Evolutionary conservation across 2,797 vertebrate species (phyloP), one percentile per base, ranked within the genome.

Genomic region (Ctenosaura bakeri): DNA sequence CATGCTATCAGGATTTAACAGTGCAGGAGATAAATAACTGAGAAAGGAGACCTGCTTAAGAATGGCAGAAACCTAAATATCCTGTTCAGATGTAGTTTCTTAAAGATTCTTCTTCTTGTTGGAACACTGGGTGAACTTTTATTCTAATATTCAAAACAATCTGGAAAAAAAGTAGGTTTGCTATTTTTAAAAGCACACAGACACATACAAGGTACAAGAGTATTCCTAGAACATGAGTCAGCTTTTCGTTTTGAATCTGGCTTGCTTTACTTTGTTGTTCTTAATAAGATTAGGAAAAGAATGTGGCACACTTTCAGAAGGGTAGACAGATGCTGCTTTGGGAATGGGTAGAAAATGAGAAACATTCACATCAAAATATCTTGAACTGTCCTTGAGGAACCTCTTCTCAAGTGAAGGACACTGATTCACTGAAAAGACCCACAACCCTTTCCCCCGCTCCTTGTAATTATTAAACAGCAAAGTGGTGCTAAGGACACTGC

Each of bases 221-320:
- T 83, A 83, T 87, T 87, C 79, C 56, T 16, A 87, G 71, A 83
- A 52, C 42, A 87, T 87, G 78, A 90, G 42, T 90, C 85, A 83
- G 69, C 80, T 87, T 87, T 90, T 76, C 74, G 24, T 83, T 83
- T 74, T 64, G 59, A 83, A 52, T 66, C 85, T 82, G 73, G 54
- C 59, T 90, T 66, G 89, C 59, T 90, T 90, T 50, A 66, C 80
- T 77, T 90, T 82, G 54, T 71, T 86, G 66, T 38, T 83, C 52
- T 87, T 87, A 76, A 66, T 87, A 66, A 76, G 69, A 82, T 90
- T 87, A 87, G 54, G 54, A 90, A 82, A 87, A 83, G 10, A 83
- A 87, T 35, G 56, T 76, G 59, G 32, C 10, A 64, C 24, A 52
- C 73, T 83, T 90, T 83, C 71, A 77, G 9, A 29, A 38, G 42